A percentile compares a stretch with the other conserved stretches of the same genome.
phyloP scores from a whole-genome alignment of 2,888 invertebrate genomes.

The Meandrusa payeni region DNA sequence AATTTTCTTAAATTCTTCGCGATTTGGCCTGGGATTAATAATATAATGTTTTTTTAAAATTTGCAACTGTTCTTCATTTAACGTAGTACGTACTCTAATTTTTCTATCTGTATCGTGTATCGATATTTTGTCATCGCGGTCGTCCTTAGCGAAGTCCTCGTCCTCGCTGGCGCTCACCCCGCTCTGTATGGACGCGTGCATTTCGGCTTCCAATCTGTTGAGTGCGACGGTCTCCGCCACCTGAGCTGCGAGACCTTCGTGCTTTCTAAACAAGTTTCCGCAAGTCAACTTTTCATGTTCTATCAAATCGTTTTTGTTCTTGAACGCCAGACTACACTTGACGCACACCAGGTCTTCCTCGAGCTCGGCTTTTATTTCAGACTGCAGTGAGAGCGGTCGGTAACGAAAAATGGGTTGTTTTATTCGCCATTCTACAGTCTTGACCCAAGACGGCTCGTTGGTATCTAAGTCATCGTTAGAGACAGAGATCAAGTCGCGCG shows the following conservation, averaged over 20 bases:
- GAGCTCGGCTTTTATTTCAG: slow-evolving; percentile 60
- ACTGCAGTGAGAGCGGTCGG: slow-evolving; percentile 52
- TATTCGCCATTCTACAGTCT: no score
- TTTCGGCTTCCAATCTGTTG: slow-evolving; percentile 74
- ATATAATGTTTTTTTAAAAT: slow-evolving; percentile 94
- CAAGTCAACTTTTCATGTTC: slow-evolving; percentile 87
- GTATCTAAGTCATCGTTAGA: slow-evolving; percentile 59
- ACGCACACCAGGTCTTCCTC: slow-evolving; percentile 74
- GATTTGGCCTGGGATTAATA: slow-evolving; percentile 94
- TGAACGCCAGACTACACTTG: slow-evolving; percentile 81
- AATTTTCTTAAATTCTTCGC: slow-evolving; percentile 95
- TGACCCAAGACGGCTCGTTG: slow-evolving; percentile 81
- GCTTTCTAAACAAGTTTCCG: slow-evolving; percentile 80
- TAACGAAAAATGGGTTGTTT: no score
- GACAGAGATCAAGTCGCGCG: slow-evolving; percentile 51
- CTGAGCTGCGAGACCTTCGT: slow-evolving; percentile 89
- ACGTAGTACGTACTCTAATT: slow-evolving; percentile 94
- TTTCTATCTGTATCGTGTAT: slow-evolving; percentile 86
- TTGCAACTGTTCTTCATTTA: slow-evolving; percentile 96
- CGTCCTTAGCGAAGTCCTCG: slow-evolving; percentile 77
- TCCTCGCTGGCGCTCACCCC: slow-evolving; percentile 82
- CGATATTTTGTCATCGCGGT: slow-evolving; percentile 76
- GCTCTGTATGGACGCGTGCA: slow-evolving; percentile 72
- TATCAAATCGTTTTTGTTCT: slow-evolving; percentile 80
- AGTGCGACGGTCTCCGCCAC: slow-evolving; percentile 84